A percentile compares a stretch with the other conserved stretches of the same genome.
phyloP scores from a whole-genome alignment of 2,797 vertebrate genomes.

The Chelidonichthys spinosus region DNA sequence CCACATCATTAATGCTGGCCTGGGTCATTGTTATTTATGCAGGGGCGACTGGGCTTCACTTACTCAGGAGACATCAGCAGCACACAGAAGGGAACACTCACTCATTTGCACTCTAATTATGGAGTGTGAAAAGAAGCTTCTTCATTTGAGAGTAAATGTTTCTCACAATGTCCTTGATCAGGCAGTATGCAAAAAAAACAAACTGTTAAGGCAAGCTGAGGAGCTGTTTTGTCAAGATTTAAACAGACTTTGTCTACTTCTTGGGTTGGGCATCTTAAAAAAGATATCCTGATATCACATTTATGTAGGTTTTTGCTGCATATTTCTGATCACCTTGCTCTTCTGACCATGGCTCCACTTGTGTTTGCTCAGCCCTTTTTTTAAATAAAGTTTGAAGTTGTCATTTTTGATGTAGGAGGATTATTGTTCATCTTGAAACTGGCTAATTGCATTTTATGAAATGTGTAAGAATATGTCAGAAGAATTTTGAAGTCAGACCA shows the following conservation, averaged over 20 bases:
- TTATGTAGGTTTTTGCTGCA: background rate
- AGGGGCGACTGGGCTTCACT: constrained; percentile 33
- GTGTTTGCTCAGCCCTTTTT: background rate
- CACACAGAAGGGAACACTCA: constrained; percentile 18
- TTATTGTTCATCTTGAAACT: background rate
- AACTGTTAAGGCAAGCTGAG: background rate
- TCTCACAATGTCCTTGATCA: background rate
- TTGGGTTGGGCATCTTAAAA: background rate
- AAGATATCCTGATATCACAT: background rate
- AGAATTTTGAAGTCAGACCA: background rate
- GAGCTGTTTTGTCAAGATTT: background rate
- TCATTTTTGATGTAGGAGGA: background rate
- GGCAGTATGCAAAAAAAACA: background rate
- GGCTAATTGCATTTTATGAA: background rate
- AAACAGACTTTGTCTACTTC: background rate
- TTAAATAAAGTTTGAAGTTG: background rate
- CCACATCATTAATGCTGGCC: constrained; percentile 64
- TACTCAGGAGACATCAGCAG: constrained; percentile 38
- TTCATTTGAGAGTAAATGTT: background rate
- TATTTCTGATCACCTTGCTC: background rate
- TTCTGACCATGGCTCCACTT: background rate
- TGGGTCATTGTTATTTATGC: constrained; percentile 41
- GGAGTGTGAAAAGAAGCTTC: background rate
- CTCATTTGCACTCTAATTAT: background rate
- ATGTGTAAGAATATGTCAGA: background rate